Conservation (phyloP, 2,797 vertebrate genomes). For the Gymnocypris eckloni region DNA sequence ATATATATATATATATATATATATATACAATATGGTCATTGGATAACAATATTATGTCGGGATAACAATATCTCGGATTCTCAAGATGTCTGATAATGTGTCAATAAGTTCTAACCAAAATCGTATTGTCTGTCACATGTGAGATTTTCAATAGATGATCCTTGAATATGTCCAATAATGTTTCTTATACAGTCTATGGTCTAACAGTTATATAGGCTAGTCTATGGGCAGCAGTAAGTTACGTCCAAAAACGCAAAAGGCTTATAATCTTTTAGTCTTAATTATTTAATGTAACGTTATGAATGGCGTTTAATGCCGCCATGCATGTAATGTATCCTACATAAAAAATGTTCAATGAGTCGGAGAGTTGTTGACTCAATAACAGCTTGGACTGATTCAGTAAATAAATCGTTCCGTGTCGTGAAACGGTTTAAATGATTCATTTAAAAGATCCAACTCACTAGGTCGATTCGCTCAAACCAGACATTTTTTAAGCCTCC, state of each 20-base stretch:
- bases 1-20: too few species aligned
- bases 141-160: background rate
- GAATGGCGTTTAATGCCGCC: background rate
- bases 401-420: too few species aligned
- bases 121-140: background rate
- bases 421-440: background rate
- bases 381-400: background rate
- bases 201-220: too few species aligned
- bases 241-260: background rate
- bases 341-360: background rate
- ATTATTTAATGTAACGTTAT: background rate
- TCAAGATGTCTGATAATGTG: background rate
- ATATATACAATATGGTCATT: too few species aligned
- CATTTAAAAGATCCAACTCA: slow-evolving; percentile 6
- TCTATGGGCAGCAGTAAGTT: too few species aligned
- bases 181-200: too few species aligned
- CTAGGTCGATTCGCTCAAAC: background rate
- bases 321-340: background rate
- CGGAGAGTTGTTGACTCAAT: background rate
- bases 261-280: background rate
- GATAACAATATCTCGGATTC: background rate
- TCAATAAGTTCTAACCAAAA: background rate
- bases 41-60: too few species aligned
- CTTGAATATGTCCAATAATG: too few species aligned
- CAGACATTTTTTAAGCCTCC: slow-evolving; percentile 53